Evolutionary conservation across 1,140 invertebrate genomes (phyloP).

Genomic region (Conus betulinus): DNA sequence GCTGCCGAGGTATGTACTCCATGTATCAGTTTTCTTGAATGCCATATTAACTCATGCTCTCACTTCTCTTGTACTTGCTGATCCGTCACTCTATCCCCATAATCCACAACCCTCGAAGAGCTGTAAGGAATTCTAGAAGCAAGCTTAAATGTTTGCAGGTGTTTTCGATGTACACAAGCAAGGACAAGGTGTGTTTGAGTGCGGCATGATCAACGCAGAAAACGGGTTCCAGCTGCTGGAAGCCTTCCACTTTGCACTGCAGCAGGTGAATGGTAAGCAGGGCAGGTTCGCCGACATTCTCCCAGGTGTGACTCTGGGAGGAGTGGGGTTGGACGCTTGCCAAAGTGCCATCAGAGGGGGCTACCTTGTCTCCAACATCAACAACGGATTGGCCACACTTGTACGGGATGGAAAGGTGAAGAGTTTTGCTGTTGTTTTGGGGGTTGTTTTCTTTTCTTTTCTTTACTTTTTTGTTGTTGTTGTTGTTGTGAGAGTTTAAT

Average conservation of each 20-base stretch:
- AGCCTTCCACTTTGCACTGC: constrained; percentile 70
- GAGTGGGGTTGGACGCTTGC: constrained; percentile 69
- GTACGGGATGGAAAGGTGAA: constrained; percentile 15
- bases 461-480: not conserved
- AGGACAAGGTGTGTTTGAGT: constrained; percentile 61
- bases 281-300: constrained; percentile 65
- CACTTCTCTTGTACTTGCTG: too few relatives aligned
- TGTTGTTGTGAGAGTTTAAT: too few relatives aligned
- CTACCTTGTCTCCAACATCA: constrained; percentile 67
- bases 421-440: not conserved
- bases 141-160: constrained; percentile 54
- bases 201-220: constrained; percentile 66
- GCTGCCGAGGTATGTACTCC: too few relatives aligned
- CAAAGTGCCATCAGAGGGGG: constrained; percentile 61
- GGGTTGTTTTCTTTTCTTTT: not conserved
- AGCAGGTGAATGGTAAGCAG: constrained; percentile 66
- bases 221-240: constrained; percentile 71
- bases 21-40: too few relatives aligned
- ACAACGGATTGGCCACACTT: constrained; percentile 61
- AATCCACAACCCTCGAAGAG: too few relatives aligned
- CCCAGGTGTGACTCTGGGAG: constrained; percentile 64
- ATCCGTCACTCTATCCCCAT: too few relatives aligned
- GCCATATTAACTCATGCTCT: too few relatives aligned
- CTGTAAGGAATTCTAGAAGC: too few relatives aligned
- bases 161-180: constrained; percentile 70